Base-by-base conservation (phyloP, 1,140 invertebrate genomes). In the Drosophila bipectinata region DNA sequence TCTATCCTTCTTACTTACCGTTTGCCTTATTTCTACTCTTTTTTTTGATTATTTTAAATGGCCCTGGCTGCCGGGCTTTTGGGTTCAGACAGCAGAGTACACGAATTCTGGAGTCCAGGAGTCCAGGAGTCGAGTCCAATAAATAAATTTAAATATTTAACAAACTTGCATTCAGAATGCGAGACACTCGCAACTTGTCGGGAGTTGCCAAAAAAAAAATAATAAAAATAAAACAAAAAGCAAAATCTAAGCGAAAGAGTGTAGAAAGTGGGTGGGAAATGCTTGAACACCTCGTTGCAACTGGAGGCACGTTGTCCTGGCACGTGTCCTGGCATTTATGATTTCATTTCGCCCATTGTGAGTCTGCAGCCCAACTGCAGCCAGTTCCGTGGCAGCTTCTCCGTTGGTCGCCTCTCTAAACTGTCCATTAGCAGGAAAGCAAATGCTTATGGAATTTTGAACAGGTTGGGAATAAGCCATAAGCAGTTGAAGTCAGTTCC, bases 121-220 rank as follows among this genome's bases (percentile, higher is more conserved):
- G 51, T 53, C 64, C 56, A 53, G 45, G 41, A 44, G 51, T 53
- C 54, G 37, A 75, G 67, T 75, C 57, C 66, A 76, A 87, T 88
- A 89, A 87, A 83, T 87, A 87, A 82, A 88, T 87, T 87, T 87
- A 88, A 87, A 87, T 87, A 88, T 87, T 85, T 79, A 87, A 88
- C 83, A 72, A 75, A 82, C 78, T 87, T 53, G 62, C 57, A 75
- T 64, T 63, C 61, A 44, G 60, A 59, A 54, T 44, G 61, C 30
- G 52, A 48, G 60, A 51, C 64, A 48, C 63, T 60, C 72, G 73
- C 72, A 61, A 75, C 49, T 57, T 18, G 18, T 28, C 18, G 41
- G 41, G 39, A 58, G 48, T 54, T 67, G 41, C 52, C 72, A 64
- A 75, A 49, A 15, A 15, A 15, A 59, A 52, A 49, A 51, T 37